Conservation (phyloP, 2,113 vertebrate species). For the Mormoops blainvillei region DNA sequence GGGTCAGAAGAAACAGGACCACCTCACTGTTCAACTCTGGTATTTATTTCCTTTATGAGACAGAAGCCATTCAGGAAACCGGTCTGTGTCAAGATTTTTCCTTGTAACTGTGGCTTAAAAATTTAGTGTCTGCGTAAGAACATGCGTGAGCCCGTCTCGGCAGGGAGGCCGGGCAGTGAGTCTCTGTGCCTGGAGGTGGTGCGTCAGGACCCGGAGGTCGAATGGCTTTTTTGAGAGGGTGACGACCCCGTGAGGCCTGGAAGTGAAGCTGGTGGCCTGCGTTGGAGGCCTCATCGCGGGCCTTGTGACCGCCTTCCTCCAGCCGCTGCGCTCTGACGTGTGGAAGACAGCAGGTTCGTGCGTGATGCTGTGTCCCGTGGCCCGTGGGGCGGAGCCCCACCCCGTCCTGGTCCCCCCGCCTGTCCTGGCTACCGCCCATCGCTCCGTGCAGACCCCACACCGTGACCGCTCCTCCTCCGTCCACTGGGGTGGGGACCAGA, state of each 20-base stretch:
- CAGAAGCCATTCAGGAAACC: background rate
- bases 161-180: background rate
- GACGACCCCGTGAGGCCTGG: background rate
- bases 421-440: rapidly evolving
- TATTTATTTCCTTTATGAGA: background rate
- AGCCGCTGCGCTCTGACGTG: background rate
- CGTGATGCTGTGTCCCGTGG: background rate
- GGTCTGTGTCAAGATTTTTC: background rate
- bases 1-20: background rate
- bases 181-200: background rate
- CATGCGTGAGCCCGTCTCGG: rapidly evolving
- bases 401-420: rapidly evolving
- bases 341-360: background rate
- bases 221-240: background rate
- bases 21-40: background rate
- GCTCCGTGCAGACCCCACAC: rapidly evolving
- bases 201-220: rapidly evolving
- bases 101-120: background rate
- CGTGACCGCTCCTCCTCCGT: background rate
- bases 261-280: background rate
- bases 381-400: rapidly evolving
- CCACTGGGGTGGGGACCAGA: background rate
- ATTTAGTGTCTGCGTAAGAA: background rate
- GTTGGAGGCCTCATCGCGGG: background rate
- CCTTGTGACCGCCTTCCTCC: rapidly evolving